A percentile compares a stretch with the other conserved stretches of the same genome.
These are phyloP conservation scores for Lycocerus yunnanus DNA, from an alignment of 2,888 invertebrate species.

Conservation along the genomic window DNA sequence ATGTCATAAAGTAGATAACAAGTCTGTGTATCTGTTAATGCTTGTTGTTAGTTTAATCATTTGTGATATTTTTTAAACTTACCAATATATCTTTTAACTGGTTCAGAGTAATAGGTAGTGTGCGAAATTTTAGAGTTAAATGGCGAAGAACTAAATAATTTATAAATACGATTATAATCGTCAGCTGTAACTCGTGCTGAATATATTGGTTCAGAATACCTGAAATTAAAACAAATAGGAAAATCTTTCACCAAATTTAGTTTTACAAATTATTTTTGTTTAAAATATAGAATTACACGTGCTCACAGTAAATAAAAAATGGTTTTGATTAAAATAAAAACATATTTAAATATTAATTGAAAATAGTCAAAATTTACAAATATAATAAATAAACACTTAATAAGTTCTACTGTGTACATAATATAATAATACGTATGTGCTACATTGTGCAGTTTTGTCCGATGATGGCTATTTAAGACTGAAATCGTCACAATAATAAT, in stretches of 20 bases:
- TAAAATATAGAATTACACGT: not conserved
- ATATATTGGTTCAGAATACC: constrained; percentile 21
- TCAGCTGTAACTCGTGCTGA: constrained; percentile 65
- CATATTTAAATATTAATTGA: no score
- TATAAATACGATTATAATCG: constrained; percentile 66
- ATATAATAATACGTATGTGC: no score
- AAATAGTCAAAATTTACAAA: no score
- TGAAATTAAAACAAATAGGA: not conserved
- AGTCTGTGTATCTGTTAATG: not conserved
- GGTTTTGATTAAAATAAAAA: no score
- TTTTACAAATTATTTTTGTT: not conserved
- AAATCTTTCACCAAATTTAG: not conserved
- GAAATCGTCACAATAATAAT: no score
- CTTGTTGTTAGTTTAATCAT: not conserved
- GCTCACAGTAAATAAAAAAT: no score
- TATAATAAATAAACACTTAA: no score
- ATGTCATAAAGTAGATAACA: not conserved
- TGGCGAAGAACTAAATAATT: constrained; percentile 64
- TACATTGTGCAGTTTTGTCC: no score
- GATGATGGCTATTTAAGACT: no score
- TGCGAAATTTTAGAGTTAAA: constrained; percentile 46
- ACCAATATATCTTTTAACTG: constrained; percentile 73
- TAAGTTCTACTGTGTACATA: no score
- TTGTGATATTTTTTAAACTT: constrained; percentile 43
- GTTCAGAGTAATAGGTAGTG: constrained; percentile 67